Evolutionary conservation across 23 tunicate genomes (phyloP).

Genomic region (Clavelina lepadiformis): DNA sequence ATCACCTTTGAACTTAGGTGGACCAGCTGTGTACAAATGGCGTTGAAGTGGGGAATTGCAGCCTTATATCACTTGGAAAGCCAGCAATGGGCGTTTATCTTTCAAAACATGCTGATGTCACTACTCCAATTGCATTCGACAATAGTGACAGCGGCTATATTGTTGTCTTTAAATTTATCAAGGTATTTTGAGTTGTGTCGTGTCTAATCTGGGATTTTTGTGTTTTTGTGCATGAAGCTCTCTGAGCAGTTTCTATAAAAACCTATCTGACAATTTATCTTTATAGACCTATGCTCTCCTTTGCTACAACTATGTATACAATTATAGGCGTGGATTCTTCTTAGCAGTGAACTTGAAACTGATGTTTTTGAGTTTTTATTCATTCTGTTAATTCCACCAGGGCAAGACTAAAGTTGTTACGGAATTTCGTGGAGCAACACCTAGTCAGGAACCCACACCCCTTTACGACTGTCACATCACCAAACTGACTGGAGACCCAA

Average conservation of each 20-base stretch:
- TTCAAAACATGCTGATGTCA: slow-evolving; percentile 85
- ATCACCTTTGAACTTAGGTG: slow-evolving; percentile 20
- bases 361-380: too few relatives aligned
- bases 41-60: slow-evolving; percentile 34
- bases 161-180: slow-evolving; percentile 65
- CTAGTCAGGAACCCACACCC: slow-evolving; percentile 88
- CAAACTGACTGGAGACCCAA: slow-evolving; percentile 45
- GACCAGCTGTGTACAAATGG: slow-evolving; percentile 62
- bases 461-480: slow-evolving; percentile 73
- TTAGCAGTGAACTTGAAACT: too few relatives aligned
- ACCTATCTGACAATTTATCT: not conserved
- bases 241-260: too few relatives aligned
- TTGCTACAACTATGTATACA: not conserved
- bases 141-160: slow-evolving; percentile 36
- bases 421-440: slow-evolving; percentile 32
- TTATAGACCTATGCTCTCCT: not conserved
- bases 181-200: slow-evolving; percentile 30
- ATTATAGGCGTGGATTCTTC: not conserved
- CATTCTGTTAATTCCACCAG: too few relatives aligned
- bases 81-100: slow-evolving; percentile 79
- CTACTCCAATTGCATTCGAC: slow-evolving; percentile 24
- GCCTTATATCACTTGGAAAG: slow-evolving; percentile 53
- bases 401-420: slow-evolving; percentile 73
- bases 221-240: too few relatives aligned
- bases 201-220: too few relatives aligned